Evolutionary conservation across 1,140 invertebrate genomes (phyloP).

Genomic region (Neodiprion lecontei): DNA sequence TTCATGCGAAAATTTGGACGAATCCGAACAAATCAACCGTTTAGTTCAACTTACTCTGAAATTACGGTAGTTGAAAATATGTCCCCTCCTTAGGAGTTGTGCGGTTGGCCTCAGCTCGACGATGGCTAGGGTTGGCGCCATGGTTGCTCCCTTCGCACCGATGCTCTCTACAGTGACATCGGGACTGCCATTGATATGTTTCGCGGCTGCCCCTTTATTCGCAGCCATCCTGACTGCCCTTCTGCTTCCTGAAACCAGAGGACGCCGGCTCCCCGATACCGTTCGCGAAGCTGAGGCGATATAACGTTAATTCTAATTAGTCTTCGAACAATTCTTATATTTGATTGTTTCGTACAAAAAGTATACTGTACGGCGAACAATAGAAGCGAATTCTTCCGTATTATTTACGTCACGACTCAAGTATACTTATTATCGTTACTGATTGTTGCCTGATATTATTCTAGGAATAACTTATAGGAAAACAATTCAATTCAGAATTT

Average conservation of each 20-base stretch:
- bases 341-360: too few relatives aligned
- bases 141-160: slow-evolving; percentile 69
- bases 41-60: slow-evolving; percentile 5
- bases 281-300: slow-evolving; percentile 55
- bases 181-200: slow-evolving; percentile 63
- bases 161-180: slow-evolving; percentile 56
- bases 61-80: slow-evolving; percentile 39
- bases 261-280: slow-evolving; percentile 66
- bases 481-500: too few relatives aligned
- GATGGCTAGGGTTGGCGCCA: slow-evolving; percentile 66
- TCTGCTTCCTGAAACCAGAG: slow-evolving; percentile 68
- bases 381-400: too few relatives aligned
- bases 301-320: slow-evolving; percentile 10
- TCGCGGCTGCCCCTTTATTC: slow-evolving; percentile 60
- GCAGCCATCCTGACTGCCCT: slow-evolving; percentile 61
- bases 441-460: too few relatives aligned
- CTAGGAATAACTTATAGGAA: too few relatives aligned
- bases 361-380: too few relatives aligned
- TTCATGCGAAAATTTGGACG: slow-evolving; percentile 1
- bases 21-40: slow-evolving; percentile 11
- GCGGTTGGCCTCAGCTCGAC: slow-evolving; percentile 68
- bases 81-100: slow-evolving; percentile 50
- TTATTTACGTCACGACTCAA: too few relatives aligned
- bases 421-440: too few relatives aligned
- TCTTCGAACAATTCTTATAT: too few relatives aligned